Percentiles rank a stretch among this genome's conserved stretches.
Conservation (phyloP, 2,797 vertebrate species). For the Pempheris klunzingeri region DNA sequence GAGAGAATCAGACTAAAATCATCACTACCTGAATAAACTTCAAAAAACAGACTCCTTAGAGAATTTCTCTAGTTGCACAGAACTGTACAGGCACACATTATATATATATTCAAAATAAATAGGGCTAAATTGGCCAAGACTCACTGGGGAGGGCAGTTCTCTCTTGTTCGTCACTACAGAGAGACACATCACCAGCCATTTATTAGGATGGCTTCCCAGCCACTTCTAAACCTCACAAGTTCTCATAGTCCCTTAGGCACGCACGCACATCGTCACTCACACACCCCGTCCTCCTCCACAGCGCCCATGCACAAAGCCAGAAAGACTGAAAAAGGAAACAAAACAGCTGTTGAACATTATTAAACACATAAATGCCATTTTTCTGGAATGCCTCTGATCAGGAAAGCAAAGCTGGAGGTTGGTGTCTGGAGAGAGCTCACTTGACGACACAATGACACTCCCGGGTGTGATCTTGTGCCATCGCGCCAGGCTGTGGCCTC, state of each 20-base stretch:
- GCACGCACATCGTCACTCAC: constrained; percentile 47
- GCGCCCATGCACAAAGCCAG: constrained; percentile 73
- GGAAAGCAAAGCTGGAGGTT: constrained; percentile 54
- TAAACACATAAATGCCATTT: constrained; percentile 82
- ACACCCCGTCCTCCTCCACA: constrained; percentile 61
- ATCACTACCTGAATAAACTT: constrained; percentile 83
- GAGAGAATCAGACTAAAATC: constrained; percentile 75
- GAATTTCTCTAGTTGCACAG: constrained; percentile 83
- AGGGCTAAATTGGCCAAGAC: constrained; percentile 82
- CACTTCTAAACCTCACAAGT: constrained; percentile 61
- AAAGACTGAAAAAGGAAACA: constrained; percentile 65
- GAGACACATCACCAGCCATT: constrained; percentile 53
- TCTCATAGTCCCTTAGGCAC: constrained; percentile 66
- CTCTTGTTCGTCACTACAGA: constrained; percentile 60
- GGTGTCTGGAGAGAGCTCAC: constrained; percentile 48
- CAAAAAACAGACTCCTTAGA: constrained; percentile 81
- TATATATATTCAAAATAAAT: constrained; percentile 89
- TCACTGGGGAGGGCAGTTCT: constrained; percentile 65
- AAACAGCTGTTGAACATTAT: constrained; percentile 71
- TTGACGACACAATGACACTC: constrained; percentile 26
- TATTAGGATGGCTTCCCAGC: constrained; percentile 50
- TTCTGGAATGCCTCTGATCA: constrained; percentile 80
- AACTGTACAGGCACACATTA: constrained; percentile 89
- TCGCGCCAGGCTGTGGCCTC: constrained; percentile 46
- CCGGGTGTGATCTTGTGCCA: constrained; percentile 37